Conservation (phyloP, 2,888 invertebrate genomes). For the Rotaria sp. region DNA sequence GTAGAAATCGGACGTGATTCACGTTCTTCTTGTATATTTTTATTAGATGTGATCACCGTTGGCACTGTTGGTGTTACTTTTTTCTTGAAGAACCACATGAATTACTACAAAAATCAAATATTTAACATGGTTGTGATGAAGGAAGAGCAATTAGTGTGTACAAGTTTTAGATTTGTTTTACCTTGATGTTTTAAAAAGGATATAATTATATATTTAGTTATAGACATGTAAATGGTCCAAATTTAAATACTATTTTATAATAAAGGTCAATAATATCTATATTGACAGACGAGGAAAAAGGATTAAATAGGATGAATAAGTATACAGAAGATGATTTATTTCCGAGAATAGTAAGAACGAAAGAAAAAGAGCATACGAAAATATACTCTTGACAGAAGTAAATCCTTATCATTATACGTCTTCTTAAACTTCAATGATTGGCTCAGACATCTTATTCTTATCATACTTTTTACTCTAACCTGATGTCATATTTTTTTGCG, state of each 20-base stretch:
- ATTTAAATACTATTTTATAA: not conserved
- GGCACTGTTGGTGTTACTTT: not conserved
- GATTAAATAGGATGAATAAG: not conserved
- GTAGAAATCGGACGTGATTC: not conserved
- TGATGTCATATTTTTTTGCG: not conserved
- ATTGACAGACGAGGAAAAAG: too few relatives aligned
- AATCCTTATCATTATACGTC: too few relatives aligned
- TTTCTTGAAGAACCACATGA: not conserved
- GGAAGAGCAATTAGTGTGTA: not conserved
- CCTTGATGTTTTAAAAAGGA: not conserved
- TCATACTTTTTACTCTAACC: too few relatives aligned
- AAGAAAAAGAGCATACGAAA: not conserved
- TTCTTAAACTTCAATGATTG: too few relatives aligned
- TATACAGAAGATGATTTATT: not conserved
- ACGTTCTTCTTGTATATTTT: not conserved
- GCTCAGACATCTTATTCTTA: too few relatives aligned
- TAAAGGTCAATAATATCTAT: too few relatives aligned
- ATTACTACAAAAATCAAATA: not conserved
- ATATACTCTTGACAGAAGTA: too few relatives aligned
- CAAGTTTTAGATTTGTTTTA: not conserved
- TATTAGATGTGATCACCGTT: not conserved
- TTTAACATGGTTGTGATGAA: too few relatives aligned
- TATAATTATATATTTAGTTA: too few relatives aligned
- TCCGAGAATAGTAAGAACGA: not conserved
- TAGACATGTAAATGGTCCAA: too few relatives aligned